A percentile compares a stretch with the other conserved stretches of the same genome.
These are phyloP conservation scores for Cinclus mexicanus DNA, from an alignment of 2,113 vertebrate genomes.

Conservation along the genomic window DNA sequence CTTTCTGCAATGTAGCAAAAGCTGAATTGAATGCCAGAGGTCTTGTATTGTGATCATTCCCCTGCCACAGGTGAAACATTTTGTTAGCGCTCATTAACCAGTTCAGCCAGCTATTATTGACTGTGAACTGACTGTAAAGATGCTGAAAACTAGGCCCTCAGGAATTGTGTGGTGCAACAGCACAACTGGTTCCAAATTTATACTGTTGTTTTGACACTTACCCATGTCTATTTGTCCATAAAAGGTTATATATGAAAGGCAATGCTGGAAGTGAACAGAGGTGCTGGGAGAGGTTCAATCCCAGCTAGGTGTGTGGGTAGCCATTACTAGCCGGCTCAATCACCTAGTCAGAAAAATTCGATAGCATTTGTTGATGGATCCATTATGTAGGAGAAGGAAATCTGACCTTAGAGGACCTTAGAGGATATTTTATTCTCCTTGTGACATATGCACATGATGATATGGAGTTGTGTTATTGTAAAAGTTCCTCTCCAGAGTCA, in stretches of 20 bases:
- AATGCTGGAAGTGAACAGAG: not conserved
- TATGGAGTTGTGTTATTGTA: fast-evolving
- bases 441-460: not conserved
- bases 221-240: not conserved
- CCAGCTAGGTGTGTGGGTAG: not conserved
- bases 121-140: not conserved
- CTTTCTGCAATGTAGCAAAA: not conserved
- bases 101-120: not conserved
- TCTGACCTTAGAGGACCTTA: not conserved
- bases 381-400: not conserved
- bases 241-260: not conserved
- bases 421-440: not conserved
- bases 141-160: not conserved
- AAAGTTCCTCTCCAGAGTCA: not conserved
- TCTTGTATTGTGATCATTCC: not conserved
- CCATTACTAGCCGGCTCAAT: fast-evolving
- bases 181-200: not conserved
- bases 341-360: not conserved
- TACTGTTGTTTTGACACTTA: not conserved
- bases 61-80: not conserved
- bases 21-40: not conserved
- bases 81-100: not conserved
- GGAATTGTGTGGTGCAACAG: not conserved
- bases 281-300: not conserved
- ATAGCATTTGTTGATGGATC: not conserved